phyloP scores from a whole-genome alignment of 2,113 vertebrate species.

The Vombatus ursinus region DNA sequence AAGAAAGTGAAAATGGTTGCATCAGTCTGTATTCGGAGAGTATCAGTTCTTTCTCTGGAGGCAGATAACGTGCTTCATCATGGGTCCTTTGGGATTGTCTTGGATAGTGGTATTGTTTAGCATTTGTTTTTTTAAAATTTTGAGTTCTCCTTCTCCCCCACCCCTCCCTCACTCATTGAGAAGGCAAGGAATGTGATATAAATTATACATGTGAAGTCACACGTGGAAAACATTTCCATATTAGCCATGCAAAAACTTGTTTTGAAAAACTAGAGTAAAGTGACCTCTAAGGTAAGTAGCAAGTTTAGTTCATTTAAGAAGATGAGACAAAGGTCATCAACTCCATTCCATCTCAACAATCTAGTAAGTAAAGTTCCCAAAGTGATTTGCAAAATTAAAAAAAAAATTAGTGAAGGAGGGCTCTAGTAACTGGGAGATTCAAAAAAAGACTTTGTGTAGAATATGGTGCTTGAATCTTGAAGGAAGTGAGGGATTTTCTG shows the following conservation, averaged over 20 bases:
- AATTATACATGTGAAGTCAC: neutral
- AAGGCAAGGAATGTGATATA: neutral
- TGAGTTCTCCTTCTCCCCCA: neutral
- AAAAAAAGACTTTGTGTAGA: neutral
- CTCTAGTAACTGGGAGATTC: neutral
- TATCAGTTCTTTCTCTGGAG: neutral
- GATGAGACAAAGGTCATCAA: neutral
- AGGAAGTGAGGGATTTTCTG: neutral
- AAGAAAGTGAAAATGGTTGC: no score
- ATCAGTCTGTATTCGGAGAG: neutral
- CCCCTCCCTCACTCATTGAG: neutral
- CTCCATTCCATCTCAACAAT: neutral
- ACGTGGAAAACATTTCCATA: neutral
- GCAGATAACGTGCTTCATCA: neutral
- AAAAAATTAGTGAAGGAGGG: neutral
- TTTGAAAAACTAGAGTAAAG: neutral
- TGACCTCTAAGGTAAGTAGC: neutral
- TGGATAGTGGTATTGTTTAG: neutral
- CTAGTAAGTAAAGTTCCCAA: neutral
- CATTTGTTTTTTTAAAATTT: neutral
- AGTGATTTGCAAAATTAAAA: neutral
- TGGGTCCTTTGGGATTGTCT: neutral
- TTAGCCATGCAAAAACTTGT: neutral
- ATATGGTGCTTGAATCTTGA: neutral
- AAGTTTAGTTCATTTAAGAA: neutral